Percentiles rank a stretch among this genome's conserved stretches.
These are phyloP conservation scores for Agrilus cyanescens DNA, from an alignment of 2,888 invertebrate genomes.

Conservation along the genomic window DNA sequence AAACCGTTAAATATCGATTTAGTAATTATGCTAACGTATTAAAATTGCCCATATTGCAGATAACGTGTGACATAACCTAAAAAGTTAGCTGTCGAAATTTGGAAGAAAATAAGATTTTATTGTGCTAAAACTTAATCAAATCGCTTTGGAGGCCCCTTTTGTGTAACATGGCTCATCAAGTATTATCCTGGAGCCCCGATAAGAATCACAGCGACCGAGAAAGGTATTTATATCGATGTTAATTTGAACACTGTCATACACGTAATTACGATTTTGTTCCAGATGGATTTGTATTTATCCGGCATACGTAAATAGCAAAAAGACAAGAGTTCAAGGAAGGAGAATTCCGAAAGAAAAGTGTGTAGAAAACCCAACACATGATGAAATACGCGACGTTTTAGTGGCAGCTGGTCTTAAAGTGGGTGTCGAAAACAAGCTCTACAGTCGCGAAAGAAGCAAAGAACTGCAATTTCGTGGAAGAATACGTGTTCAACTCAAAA, in stretches of 20 bases:
- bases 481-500: conserved; percentile 83
- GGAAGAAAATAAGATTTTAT: too few species aligned
- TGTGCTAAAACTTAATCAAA: background rate
- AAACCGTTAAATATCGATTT: too few species aligned
- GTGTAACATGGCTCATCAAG: conserved; percentile 35
- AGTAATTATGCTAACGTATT: too few species aligned
- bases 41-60: too few species aligned
- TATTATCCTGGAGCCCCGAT: conserved; percentile 55
- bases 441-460: conserved; percentile 82
- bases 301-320: conserved; percentile 89
- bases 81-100: too few species aligned
- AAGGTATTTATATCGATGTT: conserved; percentile 40
- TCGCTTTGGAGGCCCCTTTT: conserved; percentile 6
- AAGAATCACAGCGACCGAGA: conserved; percentile 72
- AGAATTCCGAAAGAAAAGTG: conserved; percentile 72
- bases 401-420: conserved; percentile 71
- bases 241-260: too few species aligned
- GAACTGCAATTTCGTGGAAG: conserved; percentile 78
- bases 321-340: conserved; percentile 80
- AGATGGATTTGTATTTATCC: conserved; percentile 98
- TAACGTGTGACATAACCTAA: too few species aligned
- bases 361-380: conserved; percentile 89
- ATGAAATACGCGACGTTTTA: conserved; percentile 90
- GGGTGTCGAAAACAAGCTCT: conserved; percentile 86
- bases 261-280: conserved; percentile 21